phyloP scores from a whole-genome alignment of 2,113 vertebrate species.

The Anas platyrhynchos region DNA sequence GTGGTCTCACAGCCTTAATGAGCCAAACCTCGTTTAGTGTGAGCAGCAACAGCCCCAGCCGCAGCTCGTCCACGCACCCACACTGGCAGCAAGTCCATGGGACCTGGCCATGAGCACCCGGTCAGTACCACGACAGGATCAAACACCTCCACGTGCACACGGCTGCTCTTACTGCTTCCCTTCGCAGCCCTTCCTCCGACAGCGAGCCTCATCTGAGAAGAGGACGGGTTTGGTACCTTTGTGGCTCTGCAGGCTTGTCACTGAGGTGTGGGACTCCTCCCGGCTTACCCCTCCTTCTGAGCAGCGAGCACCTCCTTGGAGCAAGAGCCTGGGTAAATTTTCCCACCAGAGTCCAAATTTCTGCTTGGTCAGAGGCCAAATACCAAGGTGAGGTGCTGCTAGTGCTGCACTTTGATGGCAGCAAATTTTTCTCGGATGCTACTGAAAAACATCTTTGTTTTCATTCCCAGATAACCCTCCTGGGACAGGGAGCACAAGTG shows the following conservation, averaged over 20 bases:
- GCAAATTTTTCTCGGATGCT: not conserved
- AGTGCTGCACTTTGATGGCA: not conserved
- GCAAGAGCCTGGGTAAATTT: not conserved
- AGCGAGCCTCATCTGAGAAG: too few species aligned
- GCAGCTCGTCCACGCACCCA: too few species aligned
- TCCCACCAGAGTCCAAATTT: not conserved
- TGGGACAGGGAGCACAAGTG: not conserved
- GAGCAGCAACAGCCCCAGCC: conserved; percentile 36
- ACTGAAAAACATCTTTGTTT: not conserved
- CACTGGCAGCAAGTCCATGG: too few species aligned
- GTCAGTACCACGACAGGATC: too few species aligned
- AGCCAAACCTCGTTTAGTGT: not conserved
- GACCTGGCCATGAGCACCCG: too few species aligned
- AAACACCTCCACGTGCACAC: too few species aligned
- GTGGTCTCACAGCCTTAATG: conserved; percentile 19
- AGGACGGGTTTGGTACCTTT: too few species aligned
- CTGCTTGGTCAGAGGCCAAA: not conserved
- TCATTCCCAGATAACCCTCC: not conserved
- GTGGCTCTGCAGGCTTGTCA: not conserved
- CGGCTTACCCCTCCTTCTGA: not conserved
- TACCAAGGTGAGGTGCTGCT: not conserved
- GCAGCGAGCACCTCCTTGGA: not conserved
- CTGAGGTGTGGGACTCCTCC: not conserved
- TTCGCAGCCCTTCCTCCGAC: too few species aligned
- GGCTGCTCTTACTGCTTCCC: too few species aligned